Evolutionary conservation across 2,113 vertebrate species (phyloP), one percentile per base, ranked within the genome.

Genomic region (Montifringilla adamsi): DNA sequence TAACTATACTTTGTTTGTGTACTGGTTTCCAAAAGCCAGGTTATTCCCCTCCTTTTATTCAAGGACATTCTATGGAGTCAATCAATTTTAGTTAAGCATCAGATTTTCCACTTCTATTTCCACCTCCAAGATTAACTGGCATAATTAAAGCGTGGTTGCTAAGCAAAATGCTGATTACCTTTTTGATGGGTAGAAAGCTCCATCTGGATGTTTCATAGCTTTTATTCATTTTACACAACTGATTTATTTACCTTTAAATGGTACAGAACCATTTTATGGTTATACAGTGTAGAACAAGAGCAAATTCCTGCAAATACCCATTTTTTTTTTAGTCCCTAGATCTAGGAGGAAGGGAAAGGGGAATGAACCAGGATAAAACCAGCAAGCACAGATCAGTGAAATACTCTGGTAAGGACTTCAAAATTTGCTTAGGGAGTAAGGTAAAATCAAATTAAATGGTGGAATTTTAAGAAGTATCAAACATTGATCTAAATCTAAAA

Each of bases 131-230:
- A 83, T 97, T 96, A 97, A 94, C 79, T 76, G 86, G 31, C 20
- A 56, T 94, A 96, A 97, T 97, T 95, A 95, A 97, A 93, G 39
- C 30, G 62, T 50, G 18, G 69, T 94, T 94, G 93, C 90, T 96
- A 95, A 96, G 90, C 84, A 97, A 97, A 97, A 89, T 87, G 80
- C 27, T 95, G 60, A 96, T 96, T 95, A 91, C 6, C 16, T 70
- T 94, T 91, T 31, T 84, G 89, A 92, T 69, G 43, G 75, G 66
- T 46, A 90, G 80, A 92, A 73, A 84, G 60, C 41, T 95, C 60
- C 73, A 95, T 90, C 82, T 94, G 86, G 41, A 77, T 23, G 6
- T 89, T 94, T 92, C 81, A 70, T 67, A 67, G 33, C 35, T 94
- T 96, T 94, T 81, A 59, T 55, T 95, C 31, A 68, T 89, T 97